phyloP scores from a whole-genome alignment of 2,888 invertebrate species.

The Dorcus hopei region DNA sequence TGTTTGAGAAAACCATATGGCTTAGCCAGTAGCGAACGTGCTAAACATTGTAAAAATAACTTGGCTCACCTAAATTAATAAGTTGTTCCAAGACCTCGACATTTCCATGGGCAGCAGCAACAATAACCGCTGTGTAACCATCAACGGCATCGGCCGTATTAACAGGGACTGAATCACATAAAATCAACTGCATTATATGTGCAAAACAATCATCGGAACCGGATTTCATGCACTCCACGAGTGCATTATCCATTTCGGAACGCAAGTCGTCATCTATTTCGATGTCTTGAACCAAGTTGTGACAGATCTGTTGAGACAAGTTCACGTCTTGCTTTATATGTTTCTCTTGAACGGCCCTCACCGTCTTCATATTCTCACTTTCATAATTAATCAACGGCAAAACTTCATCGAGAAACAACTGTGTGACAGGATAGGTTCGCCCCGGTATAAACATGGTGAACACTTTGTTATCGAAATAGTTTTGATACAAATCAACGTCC shows the following conservation, averaged over 20 bases:
- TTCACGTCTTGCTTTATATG: slow-evolving; percentile 4
- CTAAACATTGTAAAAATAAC: neutral
- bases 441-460: slow-evolving; percentile 48
- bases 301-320: neutral
- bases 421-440: slow-evolving; percentile 68
- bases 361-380: slow-evolving; percentile 51
- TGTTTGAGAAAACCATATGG: too few species aligned
- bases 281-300: neutral
- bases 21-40: too few species aligned
- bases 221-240: slow-evolving; percentile 60
- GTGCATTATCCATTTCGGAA: slow-evolving; percentile 64
- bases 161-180: slow-evolving; percentile 73
- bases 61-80: slow-evolving; percentile 59
- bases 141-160: slow-evolving; percentile 53
- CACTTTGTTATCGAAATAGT: slow-evolving; percentile 76
- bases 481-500: slow-evolving; percentile 75
- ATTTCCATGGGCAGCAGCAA: slow-evolving; percentile 71
- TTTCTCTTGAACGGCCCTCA: neutral
- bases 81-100: slow-evolving; percentile 66
- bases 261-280: slow-evolving; percentile 12
- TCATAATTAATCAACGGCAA: slow-evolving; percentile 60
- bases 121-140: slow-evolving; percentile 72
- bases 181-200: slow-evolving; percentile 69
- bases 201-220: slow-evolving; percentile 57
- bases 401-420: slow-evolving; percentile 78